Percentiles rank a stretch among this genome's conserved stretches.
Conservation (phyloP, 2,888 invertebrate species). For the Platypus cylindrus region DNA sequence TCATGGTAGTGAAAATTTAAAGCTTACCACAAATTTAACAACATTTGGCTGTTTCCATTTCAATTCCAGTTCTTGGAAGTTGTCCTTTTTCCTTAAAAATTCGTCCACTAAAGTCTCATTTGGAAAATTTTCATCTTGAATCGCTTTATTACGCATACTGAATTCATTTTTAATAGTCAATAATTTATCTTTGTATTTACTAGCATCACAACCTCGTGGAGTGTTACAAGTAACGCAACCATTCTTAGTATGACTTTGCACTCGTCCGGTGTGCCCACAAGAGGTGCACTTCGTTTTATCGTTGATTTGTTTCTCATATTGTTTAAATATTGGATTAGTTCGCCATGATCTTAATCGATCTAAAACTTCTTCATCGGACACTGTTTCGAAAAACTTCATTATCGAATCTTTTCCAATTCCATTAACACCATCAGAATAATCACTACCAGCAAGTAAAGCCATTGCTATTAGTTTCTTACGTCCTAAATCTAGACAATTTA, state of each 20-base stretch:
- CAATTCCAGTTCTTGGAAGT: conserved; percentile 41
- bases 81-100: conserved; percentile 46
- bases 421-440: conserved; percentile 67
- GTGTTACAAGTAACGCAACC: conserved; percentile 51
- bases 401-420: conserved; percentile 70
- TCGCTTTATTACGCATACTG: conserved; percentile 52
- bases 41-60: conserved; percentile 55
- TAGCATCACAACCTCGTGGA: conserved; percentile 46
- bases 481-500: conserved; percentile 45
- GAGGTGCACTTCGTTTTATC: conserved; percentile 52
- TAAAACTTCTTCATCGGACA: conserved; percentile 50
- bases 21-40: conserved; percentile 53
- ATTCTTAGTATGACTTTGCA: conserved; percentile 44
- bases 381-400: conserved; percentile 53
- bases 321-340: conserved; percentile 42
- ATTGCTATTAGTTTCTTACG: conserved; percentile 73
- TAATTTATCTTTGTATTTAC: conserved; percentile 47
- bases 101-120: conserved; percentile 61
- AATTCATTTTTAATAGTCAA: conserved; percentile 55
- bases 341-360: conserved; percentile 58
- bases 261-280: conserved; percentile 59
- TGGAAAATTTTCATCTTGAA: conserved; percentile 53
- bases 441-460: conserved; percentile 77
- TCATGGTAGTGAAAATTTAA: neutral
- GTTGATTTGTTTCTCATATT: conserved; percentile 38